A percentile compares a stretch with the other conserved stretches of the same genome.
Evolutionary conservation across 2,113 vertebrate genomes (phyloP).

Genomic region (Falcunculus frontatus): DNA sequence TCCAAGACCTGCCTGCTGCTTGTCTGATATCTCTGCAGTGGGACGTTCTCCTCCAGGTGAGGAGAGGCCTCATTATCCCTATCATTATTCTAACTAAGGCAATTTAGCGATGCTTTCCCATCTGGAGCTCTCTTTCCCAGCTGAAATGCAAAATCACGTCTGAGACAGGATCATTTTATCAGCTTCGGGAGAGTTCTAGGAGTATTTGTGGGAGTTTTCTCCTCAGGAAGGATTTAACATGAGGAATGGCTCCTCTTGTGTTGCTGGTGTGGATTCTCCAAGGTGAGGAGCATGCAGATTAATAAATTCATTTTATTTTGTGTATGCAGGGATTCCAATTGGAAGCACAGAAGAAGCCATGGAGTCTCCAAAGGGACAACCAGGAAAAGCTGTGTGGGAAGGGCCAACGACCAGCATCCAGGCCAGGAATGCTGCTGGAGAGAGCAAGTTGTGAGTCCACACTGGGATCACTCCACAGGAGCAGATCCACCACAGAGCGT

Average conservation of each 20-base stretch:
- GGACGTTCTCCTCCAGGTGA: neutral
- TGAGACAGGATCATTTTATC: neutral
- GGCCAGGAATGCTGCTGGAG: neutral
- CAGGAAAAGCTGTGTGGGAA: neutral
- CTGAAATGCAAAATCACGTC: neutral
- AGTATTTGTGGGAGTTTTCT: neutral
- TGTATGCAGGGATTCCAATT: too few relatives aligned
- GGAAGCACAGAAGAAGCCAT: neutral
- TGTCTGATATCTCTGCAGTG: neutral
- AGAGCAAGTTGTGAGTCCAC: fast-evolving
- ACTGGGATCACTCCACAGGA: too few relatives aligned
- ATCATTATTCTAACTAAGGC: neutral
- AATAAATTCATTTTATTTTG: neutral
- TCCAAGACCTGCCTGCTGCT: neutral
- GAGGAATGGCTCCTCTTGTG: neutral
- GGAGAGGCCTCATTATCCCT: neutral
- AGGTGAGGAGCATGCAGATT: neutral
- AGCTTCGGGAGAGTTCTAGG: neutral
- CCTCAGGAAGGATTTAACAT: neutral
- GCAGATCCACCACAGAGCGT: fast-evolving
- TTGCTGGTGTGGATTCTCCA: neutral
- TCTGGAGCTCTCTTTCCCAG: neutral
- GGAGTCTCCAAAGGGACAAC: neutral
- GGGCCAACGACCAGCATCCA: neutral
- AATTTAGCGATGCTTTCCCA: neutral